phyloP scores from a whole-genome alignment of 37 sponge, comb jelly and placozoan species.

The Beroe forskalii region DNA sequence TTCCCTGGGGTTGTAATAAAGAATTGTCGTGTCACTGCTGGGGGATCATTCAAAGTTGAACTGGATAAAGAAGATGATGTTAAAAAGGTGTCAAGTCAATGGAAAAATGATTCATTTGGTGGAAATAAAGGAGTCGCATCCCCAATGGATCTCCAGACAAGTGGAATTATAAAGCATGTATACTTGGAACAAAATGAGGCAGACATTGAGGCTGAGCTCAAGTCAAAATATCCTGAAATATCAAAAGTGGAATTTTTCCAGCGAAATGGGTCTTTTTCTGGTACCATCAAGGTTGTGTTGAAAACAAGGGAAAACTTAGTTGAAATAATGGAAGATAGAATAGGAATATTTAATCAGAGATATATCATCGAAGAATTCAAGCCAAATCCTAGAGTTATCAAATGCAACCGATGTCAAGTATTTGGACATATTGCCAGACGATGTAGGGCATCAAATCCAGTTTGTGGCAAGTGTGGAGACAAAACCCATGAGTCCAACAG shows the following conservation, averaged over 20 bases:
- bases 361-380: neutral
- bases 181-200: neutral
- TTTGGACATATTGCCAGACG: neutral
- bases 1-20: neutral
- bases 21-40: neutral
- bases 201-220: neutral
- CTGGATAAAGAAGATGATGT: neutral
- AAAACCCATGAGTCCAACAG: neutral
- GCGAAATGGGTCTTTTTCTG: neutral
- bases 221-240: neutral
- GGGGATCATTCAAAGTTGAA: neutral
- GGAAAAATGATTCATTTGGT: neutral
- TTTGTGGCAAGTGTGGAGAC: conserved; percentile 1
- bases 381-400: neutral
- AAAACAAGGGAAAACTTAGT: neutral
- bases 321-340: neutral
- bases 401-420: neutral
- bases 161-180: neutral
- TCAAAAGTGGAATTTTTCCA: neutral
- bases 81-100: neutral
- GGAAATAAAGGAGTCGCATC: neutral
- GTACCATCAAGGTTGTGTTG: neutral
- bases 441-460: neutral
- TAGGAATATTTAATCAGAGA: neutral
- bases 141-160: neutral